Percentiles rank a stretch among this genome's conserved stretches.
Evolutionary conservation across 2,888 invertebrate species (phyloP).

Genomic region (Dysmachus trigonus): DNA sequence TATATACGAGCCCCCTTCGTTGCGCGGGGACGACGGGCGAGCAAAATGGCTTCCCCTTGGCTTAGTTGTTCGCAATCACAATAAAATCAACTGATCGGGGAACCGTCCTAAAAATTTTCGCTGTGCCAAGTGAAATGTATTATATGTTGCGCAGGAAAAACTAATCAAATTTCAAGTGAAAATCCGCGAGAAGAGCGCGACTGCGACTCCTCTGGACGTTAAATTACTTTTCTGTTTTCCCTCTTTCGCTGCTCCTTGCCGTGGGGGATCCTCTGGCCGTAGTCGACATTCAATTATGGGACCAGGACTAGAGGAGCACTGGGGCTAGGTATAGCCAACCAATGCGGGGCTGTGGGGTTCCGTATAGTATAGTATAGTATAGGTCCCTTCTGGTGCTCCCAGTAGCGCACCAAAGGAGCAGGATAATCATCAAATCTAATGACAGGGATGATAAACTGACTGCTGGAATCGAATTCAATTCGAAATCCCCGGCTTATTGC

Average conservation of each 20-base stretch:
- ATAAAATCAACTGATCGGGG: constrained; percentile 45
- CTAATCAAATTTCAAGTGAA: constrained; percentile 41
- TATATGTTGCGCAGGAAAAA: constrained; percentile 38
- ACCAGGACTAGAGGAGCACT: neutral
- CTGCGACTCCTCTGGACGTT: neutral
- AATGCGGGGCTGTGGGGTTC: neutral
- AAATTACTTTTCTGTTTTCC: neutral
- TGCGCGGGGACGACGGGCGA: neutral
- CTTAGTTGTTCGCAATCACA: constrained; percentile 39
- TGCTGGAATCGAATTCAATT: constrained; percentile 38
- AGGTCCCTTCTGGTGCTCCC: neutral
- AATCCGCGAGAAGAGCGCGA: neutral
- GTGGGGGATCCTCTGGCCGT: neutral
- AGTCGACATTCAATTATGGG: neutral
- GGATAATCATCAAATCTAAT: constrained; percentile 35
- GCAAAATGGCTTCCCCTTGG: constrained; percentile 38
- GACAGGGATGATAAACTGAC: constrained; percentile 38
- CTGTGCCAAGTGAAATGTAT: constrained; percentile 42
- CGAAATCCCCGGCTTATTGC: constrained; percentile 38
- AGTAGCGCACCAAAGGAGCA: neutral
- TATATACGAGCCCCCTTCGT: neutral
- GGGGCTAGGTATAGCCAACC: neutral
- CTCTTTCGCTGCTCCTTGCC: neutral
- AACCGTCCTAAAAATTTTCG: constrained; percentile 23
- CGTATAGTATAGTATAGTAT: neutral